phyloP scores from a whole-genome alignment of 2,888 invertebrate species.

The Penaeus monodon region DNA sequence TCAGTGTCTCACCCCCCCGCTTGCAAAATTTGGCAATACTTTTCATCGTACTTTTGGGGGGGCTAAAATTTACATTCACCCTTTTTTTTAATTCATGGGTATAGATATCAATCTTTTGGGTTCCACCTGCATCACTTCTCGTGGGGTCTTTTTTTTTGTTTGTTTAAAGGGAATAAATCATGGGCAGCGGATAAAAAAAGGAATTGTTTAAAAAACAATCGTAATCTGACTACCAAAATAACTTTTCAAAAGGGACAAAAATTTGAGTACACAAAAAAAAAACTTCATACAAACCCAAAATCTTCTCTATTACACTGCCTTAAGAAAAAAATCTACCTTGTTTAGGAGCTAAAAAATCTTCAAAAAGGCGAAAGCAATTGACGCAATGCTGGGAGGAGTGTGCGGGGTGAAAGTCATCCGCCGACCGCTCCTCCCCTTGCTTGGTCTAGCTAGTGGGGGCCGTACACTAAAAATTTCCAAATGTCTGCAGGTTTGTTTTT shows the following conservation, averaged over 20 bases:
- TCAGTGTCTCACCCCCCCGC: slow-evolving; percentile 11
- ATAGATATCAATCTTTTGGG: too few relatives aligned
- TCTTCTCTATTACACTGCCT: too few relatives aligned
- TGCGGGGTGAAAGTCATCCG: not conserved
- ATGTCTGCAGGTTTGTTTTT: slow-evolving; percentile 7
- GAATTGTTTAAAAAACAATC: too few relatives aligned
- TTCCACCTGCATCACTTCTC: slow-evolving; percentile 8
- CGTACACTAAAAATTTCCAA: slow-evolving; percentile 8
- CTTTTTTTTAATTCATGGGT: slow-evolving; percentile 4
- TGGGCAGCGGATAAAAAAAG: too few relatives aligned
- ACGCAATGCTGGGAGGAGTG: slow-evolving; percentile 35
- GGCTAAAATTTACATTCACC: slow-evolving; percentile 53
- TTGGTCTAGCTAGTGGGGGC: slow-evolving; percentile 26
- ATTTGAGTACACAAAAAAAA: too few relatives aligned
- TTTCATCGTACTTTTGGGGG: slow-evolving; percentile 14
- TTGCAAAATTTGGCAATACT: not conserved
- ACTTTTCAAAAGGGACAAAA: too few relatives aligned
- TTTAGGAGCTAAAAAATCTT: not conserved
- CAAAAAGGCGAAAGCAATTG: slow-evolving; percentile 55
- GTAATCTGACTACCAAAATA: too few relatives aligned
- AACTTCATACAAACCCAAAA: too few relatives aligned
- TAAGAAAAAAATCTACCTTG: too few relatives aligned
- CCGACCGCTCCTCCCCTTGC: not conserved
- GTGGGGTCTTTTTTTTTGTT: too few relatives aligned
- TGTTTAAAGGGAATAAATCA: too few relatives aligned